Base-by-base conservation (phyloP, 2,888 invertebrate species). In the Gastracanthus pulcherrimus region DNA sequence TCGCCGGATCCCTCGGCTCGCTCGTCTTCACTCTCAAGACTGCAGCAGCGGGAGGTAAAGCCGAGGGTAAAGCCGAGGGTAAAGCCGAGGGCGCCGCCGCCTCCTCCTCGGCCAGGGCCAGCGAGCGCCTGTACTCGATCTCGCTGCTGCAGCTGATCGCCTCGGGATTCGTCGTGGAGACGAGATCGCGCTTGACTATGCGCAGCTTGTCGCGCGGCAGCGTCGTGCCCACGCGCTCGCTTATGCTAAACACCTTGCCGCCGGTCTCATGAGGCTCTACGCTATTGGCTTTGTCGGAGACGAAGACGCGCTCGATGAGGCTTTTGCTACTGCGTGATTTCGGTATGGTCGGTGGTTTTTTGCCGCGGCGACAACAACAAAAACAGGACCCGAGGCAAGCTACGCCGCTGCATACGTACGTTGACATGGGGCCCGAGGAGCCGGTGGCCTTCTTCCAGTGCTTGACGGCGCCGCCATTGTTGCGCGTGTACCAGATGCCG, bases 401-500 rank as follows among this genome's bases (percentile, higher is more conserved):
- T 36, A 81, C n/a, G n/a, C 87, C n/a, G 85, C 87, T 89, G 87
- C 89, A 91, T 94, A 93, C 93, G 89, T 93, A 93, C 93, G 93
- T 91, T 89, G 93, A 88, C 51, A 92, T 89, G 19, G 92, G 85
- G 48, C 92, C 89, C 84, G 76, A 58, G 9, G 70, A 29, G 16
- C 41, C n/a, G 51, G 13, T 72, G 19, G 92, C 92, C 87, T 92
- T 93, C 83, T 89, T 88, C 87, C 88, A 88, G 71, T 89, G 88
- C 74, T 86, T 87, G 92, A 94, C 93, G 89, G 93, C 93, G 89
- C 93, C 93, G 89, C 95, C 92, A 86, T 96, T 95, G 89, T 95
- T 95, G 31, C 94, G 94, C 82, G 95, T 94, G 92, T 96, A 96
- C 94, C 97, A 97, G 75, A 95, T 90, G 48, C 96, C 92, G 90